phyloP scores from a whole-genome alignment of 2,797 vertebrate genomes.

The Phataginus tetradactyla region DNA sequence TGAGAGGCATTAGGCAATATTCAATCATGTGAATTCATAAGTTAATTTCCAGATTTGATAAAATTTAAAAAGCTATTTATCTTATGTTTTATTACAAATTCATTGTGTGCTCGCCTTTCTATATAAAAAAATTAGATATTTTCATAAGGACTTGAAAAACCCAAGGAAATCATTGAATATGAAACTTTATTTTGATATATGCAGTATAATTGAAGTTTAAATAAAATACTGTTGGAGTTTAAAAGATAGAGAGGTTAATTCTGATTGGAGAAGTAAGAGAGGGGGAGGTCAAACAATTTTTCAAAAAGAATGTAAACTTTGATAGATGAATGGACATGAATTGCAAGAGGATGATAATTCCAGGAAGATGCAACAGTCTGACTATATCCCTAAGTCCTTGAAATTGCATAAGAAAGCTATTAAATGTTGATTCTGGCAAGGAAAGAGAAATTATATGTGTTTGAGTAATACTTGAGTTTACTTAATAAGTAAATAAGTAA shows the following conservation, averaged over 20 bases:
- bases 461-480: neutral
- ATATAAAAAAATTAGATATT: neutral
- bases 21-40: neutral
- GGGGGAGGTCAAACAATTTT: neutral
- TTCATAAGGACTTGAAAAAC: neutral
- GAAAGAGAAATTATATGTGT: neutral
- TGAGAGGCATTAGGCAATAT: neutral
- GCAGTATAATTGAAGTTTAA: neutral
- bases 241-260: neutral
- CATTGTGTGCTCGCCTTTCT: neutral
- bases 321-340: neutral
- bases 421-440: neutral
- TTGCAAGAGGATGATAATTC: neutral
- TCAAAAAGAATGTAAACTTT: neutral
- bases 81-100: neutral
- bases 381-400: neutral
- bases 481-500: neutral
- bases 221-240: neutral
- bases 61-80: neutral
- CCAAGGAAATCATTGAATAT: neutral
- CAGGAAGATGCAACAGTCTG: neutral
- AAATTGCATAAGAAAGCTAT: neutral
- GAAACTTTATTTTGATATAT: neutral
- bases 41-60: neutral
- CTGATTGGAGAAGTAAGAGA: neutral